These are phyloP conservation scores for Erythrolamprus reginae DNA, from an alignment of 2,113 vertebrate species.

Conservation along the genomic window DNA sequence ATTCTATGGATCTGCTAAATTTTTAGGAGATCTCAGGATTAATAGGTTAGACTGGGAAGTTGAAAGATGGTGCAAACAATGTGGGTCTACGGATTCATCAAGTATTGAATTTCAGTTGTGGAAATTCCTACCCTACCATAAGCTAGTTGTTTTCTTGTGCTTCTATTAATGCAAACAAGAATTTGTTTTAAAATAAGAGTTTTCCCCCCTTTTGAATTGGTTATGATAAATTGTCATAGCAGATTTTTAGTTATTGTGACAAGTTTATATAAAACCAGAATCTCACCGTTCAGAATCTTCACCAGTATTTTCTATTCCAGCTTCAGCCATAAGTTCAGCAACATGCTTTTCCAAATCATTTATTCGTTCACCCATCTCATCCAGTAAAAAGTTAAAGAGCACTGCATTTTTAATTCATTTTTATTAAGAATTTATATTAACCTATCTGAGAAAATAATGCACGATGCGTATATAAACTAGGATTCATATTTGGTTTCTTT, in stretches of 20 bases:
- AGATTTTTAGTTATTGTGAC: background rate
- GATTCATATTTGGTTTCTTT: background rate
- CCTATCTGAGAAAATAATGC: background rate
- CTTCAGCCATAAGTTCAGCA: conserved; percentile 77
- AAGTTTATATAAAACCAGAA: background rate
- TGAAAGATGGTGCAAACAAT: background rate
- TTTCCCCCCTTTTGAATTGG: background rate
- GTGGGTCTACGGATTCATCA: background rate
- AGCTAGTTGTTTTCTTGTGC: background rate
- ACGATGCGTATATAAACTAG: background rate
- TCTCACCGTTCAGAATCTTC: conserved; percentile 56
- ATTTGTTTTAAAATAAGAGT: background rate
- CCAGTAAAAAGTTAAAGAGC: conserved; percentile 74
- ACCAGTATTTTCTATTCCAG: conserved; percentile 68
- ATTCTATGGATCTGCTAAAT: background rate
- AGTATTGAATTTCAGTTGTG: background rate
- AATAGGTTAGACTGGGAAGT: background rate
- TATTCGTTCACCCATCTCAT: conserved; percentile 83
- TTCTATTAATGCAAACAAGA: background rate
- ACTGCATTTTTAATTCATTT: background rate
- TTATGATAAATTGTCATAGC: background rate
- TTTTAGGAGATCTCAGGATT: background rate
- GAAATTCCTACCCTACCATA: background rate
- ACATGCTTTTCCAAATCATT: conserved; percentile 77
- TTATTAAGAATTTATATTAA: background rate